These are phyloP conservation scores for Agrochola macilenta DNA, from an alignment of 2,888 invertebrate species.

Conservation along the genomic window DNA sequence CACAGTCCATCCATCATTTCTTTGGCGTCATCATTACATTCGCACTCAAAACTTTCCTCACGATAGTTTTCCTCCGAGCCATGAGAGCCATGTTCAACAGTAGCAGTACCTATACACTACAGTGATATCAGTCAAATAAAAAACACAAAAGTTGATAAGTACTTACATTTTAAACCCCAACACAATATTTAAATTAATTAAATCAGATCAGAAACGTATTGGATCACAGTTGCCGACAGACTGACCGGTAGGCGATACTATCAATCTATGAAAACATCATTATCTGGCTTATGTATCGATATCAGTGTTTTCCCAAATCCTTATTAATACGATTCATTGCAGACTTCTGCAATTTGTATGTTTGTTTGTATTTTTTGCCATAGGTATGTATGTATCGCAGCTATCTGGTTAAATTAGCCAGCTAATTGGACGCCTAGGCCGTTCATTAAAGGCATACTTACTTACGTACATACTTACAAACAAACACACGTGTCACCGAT, in stretches of 20 bases:
- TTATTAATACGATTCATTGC: constrained; percentile 6
- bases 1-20: neutral
- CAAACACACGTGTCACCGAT: neutral
- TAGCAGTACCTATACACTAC: too few species aligned
- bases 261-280: constrained; percentile 11
- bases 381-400: too few species aligned
- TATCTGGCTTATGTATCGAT: constrained; percentile 43
- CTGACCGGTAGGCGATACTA: constrained; percentile 18
- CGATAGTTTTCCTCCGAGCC: neutral
- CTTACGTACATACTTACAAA: constrained; percentile 2
- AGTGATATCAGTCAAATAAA: too few species aligned
- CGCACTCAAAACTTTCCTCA: neutral
- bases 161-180: constrained; percentile 38
- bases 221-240: constrained; percentile 13
- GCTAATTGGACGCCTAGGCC: too few species aligned
- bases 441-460: too few species aligned
- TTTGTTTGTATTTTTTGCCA: constrained; percentile 26
- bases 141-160: neutral
- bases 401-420: too few species aligned
- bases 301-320: constrained; percentile 50
- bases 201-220: neutral
- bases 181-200: constrained; percentile 9
- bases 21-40: neutral
- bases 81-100: neutral
- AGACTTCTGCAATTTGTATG: constrained; percentile 26